Evolutionary conservation across 2,797 vertebrate genomes (phyloP).

Genomic region (Falco peregrinus): DNA sequence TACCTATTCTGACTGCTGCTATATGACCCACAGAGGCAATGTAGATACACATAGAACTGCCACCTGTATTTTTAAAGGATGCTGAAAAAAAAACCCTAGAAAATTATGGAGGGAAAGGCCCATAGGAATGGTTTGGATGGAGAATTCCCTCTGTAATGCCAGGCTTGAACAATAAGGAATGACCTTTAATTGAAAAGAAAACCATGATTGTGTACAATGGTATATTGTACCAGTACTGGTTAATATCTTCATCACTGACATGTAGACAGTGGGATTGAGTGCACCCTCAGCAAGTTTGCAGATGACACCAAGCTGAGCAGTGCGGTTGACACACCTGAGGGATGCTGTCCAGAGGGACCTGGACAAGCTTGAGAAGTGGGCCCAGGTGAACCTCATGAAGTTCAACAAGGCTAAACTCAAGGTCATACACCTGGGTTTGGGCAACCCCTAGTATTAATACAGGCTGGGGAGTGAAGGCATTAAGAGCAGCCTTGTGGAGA

Average conservation of each 20-base stretch:
- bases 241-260: background rate
- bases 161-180: background rate
- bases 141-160: background rate
- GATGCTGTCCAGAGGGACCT: background rate
- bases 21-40: background rate
- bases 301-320: background rate
- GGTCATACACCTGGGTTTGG: background rate
- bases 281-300: background rate
- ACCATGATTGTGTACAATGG: background rate
- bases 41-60: background rate
- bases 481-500: background rate
- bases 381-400: background rate
- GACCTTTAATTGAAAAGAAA: background rate
- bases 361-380: background rate
- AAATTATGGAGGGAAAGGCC: background rate
- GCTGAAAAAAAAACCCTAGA: background rate
- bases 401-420: background rate
- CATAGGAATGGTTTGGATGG: background rate
- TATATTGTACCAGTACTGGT: background rate
- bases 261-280: accelerated
- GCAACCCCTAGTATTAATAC: accelerated
- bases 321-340: background rate
- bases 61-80: background rate
- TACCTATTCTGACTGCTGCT: background rate
- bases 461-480: background rate